Conservation (phyloP, 2,113 vertebrate species). For the Coryphaenoides rupestris region DNA sequence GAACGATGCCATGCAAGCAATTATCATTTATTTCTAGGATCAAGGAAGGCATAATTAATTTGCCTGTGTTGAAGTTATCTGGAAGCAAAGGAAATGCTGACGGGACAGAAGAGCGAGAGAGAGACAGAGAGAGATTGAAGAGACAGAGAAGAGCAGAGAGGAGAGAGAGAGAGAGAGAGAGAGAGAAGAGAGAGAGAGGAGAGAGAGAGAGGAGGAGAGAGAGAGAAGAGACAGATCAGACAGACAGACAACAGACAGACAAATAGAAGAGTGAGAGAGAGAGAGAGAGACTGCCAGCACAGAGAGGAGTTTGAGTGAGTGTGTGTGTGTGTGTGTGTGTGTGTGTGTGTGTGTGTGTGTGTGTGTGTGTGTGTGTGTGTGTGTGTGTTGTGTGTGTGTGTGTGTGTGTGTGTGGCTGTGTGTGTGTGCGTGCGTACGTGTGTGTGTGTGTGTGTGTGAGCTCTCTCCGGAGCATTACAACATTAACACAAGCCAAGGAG, state of each 20-base stretch:
- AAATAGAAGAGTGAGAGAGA: too few species aligned
- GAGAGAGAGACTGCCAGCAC: too few species aligned
- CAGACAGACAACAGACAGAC: too few species aligned
- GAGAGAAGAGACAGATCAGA: too few species aligned
- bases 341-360: too few species aligned
- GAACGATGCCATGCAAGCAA: conserved; percentile 40
- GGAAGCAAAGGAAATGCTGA: conserved; percentile 44
- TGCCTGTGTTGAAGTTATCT: conserved; percentile 56
- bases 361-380: not conserved
- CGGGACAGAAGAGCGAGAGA: conserved; percentile 3
- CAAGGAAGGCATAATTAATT: conserved; percentile 67
- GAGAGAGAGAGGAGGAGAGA: not conserved
- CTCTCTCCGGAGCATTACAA: not conserved
- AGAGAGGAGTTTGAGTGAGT: too few species aligned
- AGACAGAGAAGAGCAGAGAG: too few species aligned
- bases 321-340: too few species aligned
- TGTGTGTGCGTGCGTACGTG: conserved; percentile 2
- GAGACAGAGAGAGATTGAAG: not conserved
- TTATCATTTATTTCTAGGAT: conserved; percentile 68
- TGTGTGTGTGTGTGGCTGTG: conserved; percentile 1
- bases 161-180: too few species aligned
- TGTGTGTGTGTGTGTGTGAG: not conserved
- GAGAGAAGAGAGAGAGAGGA: not conserved
- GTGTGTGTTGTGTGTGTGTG: conserved; percentile 1
- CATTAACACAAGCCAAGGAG: conserved; percentile 14